phyloP scores from a whole-genome alignment of 2,113 vertebrate species.

The Corapipo altera region DNA sequence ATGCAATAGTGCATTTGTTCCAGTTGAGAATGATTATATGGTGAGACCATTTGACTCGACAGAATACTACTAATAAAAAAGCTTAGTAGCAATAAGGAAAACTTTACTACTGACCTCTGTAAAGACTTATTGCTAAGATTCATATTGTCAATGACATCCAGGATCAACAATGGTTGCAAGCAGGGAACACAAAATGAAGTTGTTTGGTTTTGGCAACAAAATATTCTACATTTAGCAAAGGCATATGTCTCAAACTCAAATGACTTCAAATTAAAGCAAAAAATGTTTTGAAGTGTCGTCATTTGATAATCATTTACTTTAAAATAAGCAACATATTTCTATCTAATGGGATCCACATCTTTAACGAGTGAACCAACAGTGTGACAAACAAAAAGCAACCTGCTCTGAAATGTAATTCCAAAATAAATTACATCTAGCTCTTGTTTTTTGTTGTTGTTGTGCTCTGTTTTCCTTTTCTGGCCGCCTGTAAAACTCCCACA shows the following conservation, averaged over 20 bases:
- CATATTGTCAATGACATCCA: slow-evolving; percentile 22
- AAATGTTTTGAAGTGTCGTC: slow-evolving; percentile 76
- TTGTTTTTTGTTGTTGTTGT: neutral
- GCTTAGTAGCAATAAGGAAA: neutral
- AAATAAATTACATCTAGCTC: slow-evolving; percentile 34
- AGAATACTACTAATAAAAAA: neutral
- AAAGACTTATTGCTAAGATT: neutral
- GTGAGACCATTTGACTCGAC: neutral
- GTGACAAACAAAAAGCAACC: slow-evolving; percentile 58
- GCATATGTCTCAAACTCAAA: slow-evolving; percentile 79
- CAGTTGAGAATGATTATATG: neutral
- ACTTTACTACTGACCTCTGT: slow-evolving; percentile 9
- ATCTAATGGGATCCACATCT: slow-evolving; percentile 65
- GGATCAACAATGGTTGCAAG: slow-evolving; percentile 48
- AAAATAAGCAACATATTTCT: slow-evolving; percentile 73
- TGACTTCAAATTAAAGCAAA: slow-evolving; percentile 73
- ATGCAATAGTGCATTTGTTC: neutral
- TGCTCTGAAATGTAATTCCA: slow-evolving; percentile 53
- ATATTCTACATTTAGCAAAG: slow-evolving; percentile 62
- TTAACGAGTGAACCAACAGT: slow-evolving; percentile 61
- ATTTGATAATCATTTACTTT: slow-evolving; percentile 76
- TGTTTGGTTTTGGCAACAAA: slow-evolving; percentile 65
- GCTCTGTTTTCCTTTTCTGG: slow-evolving; percentile 41
- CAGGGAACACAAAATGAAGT: slow-evolving; percentile 48
- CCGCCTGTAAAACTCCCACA: slow-evolving; percentile 22